phyloP scores from a whole-genome alignment of 2,113 vertebrate species.

The Trochalopteron elliotii region DNA sequence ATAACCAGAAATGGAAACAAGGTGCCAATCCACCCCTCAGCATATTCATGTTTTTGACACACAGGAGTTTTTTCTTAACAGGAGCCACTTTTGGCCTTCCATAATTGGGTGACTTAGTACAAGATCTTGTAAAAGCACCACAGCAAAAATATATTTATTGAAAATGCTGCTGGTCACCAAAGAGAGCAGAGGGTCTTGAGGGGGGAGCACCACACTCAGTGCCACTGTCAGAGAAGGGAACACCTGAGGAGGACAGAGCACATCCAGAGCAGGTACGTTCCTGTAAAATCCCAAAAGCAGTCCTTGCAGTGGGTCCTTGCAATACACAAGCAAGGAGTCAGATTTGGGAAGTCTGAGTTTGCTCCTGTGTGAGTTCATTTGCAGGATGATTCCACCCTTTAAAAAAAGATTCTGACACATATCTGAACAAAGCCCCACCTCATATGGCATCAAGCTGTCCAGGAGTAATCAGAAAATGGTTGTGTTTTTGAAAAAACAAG shows the following conservation, averaged over 20 bases:
- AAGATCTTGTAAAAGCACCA: neutral
- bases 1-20: neutral
- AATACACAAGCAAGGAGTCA: neutral
- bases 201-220: accelerated
- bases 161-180: neutral
- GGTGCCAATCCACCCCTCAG: neutral
- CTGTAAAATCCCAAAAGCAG: neutral
- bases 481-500: neutral
- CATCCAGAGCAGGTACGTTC: accelerated
- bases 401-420: neutral
- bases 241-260: neutral
- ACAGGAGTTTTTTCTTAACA: neutral
- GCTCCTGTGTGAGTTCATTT: neutral
- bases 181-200: neutral
- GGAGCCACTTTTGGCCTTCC: neutral
- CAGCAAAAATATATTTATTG: neutral
- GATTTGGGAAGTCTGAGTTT: neutral
- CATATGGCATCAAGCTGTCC: neutral
- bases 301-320: neutral
- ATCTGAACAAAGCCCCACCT: neutral
- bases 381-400: neutral
- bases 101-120: neutral
- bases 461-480: neutral
- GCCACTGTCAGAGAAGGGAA: neutral
- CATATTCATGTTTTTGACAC: neutral